Base-by-base conservation (phyloP, 1,140 invertebrate genomes). In the Caerostris extrusa region DNA sequence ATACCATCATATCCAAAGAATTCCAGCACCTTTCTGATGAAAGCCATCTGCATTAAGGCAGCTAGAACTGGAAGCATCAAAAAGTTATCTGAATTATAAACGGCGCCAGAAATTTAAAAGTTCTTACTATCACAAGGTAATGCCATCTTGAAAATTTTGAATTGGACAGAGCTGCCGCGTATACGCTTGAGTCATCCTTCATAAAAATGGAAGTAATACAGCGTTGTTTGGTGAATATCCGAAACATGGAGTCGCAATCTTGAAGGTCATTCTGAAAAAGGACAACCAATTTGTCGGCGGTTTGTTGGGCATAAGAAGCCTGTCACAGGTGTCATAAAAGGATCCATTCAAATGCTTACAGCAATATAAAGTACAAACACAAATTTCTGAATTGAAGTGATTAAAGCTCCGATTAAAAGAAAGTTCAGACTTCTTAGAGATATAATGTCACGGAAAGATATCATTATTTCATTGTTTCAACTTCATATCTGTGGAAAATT, bases 341-440 rank as follows among this genome's bases (percentile, higher is more conserved):
- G 60, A 55, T 55, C 86, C 86, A 61, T 61, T 61, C 86, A 88
- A 3, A 88, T 3, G 14, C 50, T 88, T 53, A 50, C 86, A 8
- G 50, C 60, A 17, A 64, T n/a, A 7, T 88, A 88, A 64, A 88
- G 14, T 55, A 88, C 86, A 64, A 88, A 88, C 5, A 88, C 61
- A 5, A 88, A 88, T 55, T 88, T 88, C 19, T 88, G 50, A 2
- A 88, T 10, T 2, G 86, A 10, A 10, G 58, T 88, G n/a, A 88
- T 34, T 2, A 56, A 12, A 10, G 56, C 5, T 1, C 55, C 56
- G 17, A 85, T 57, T 77, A 77, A 53, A 14, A 53, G 7, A 12
- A 77, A 53, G 34, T 77, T 34, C 7, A 53, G 3, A 5, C 34
- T 7, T 77, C 34, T 77, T 12, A 77, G 3, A 50, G 34, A 77